Conservation (phyloP, 2,888 invertebrate species). For the Eulithis testata region DNA sequence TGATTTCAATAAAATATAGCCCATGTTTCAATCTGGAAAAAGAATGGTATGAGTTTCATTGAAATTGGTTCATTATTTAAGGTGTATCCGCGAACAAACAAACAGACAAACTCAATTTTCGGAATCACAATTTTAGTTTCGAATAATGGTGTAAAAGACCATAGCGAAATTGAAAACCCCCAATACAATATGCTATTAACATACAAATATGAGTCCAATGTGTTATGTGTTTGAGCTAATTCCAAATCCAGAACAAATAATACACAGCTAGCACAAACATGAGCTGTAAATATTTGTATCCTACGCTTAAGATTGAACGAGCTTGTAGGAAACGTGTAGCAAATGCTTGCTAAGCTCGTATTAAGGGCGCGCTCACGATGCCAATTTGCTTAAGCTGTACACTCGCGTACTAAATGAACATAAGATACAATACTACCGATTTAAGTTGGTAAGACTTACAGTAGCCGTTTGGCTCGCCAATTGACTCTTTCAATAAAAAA, state of each 20-base stretch:
- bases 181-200: not conserved
- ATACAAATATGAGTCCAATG: not conserved
- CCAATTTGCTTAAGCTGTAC: constrained; percentile 3
- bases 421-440: not conserved
- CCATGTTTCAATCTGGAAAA: too few species aligned
- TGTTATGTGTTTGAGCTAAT: not conserved
- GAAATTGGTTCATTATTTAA: too few species aligned
- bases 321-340: constrained; percentile 22
- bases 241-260: not conserved
- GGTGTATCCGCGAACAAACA: too few species aligned
- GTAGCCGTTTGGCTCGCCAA: not conserved
- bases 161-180: too few species aligned
- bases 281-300: constrained; percentile 4
- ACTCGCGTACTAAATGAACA: not conserved
- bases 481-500: not conserved
- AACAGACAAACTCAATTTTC: too few species aligned
- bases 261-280: not conserved
- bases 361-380: constrained; percentile 6
- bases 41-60: too few species aligned
- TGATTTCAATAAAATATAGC: too few species aligned
- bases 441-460: not conserved
- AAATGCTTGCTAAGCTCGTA: constrained; percentile 27
- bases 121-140: too few species aligned
- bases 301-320: constrained; percentile 15
- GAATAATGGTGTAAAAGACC: too few species aligned